Conservation (phyloP, 2,797 vertebrate genomes). For the Oophaga sylvatica region DNA sequence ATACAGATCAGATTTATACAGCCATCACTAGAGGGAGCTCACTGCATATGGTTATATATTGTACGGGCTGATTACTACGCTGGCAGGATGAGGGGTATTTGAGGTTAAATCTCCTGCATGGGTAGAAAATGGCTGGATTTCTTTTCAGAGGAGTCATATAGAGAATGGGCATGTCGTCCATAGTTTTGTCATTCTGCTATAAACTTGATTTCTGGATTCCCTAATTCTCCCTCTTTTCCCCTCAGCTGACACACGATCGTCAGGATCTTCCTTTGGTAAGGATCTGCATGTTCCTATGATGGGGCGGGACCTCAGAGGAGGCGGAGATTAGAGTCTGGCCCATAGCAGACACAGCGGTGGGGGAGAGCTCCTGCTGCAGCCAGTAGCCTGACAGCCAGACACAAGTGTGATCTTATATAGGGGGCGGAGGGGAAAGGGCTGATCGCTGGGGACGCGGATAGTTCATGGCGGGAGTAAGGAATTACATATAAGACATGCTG, state of each 20-base stretch:
- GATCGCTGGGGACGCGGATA: background rate
- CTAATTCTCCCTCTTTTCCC: background rate
- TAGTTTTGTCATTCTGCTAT: background rate
- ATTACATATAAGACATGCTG: background rate
- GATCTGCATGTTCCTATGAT: background rate
- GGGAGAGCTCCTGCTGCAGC: background rate
- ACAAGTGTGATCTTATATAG: background rate
- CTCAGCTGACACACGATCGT: slow-evolving; percentile 73
- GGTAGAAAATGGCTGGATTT: too few species aligned
- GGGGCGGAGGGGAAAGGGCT: too few species aligned
- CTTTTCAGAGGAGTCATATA: background rate
- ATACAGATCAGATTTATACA: too few species aligned
- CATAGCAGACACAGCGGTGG: background rate
- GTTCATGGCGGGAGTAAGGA: too few species aligned
- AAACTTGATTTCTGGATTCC: background rate
- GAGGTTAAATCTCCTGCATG: too few species aligned
- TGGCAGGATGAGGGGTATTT: too few species aligned
- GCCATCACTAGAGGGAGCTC: too few species aligned
- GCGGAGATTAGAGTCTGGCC: background rate
- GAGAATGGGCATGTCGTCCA: background rate
- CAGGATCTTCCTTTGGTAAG: slow-evolving; percentile 74
- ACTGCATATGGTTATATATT: too few species aligned
- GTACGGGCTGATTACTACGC: too few species aligned
- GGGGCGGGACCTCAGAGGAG: background rate
- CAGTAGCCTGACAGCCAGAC: background rate